Evolutionary conservation across 1,140 invertebrate species (phyloP), one percentile per base, ranked within the genome.

Genomic region (Diuraphis noxia): DNA sequence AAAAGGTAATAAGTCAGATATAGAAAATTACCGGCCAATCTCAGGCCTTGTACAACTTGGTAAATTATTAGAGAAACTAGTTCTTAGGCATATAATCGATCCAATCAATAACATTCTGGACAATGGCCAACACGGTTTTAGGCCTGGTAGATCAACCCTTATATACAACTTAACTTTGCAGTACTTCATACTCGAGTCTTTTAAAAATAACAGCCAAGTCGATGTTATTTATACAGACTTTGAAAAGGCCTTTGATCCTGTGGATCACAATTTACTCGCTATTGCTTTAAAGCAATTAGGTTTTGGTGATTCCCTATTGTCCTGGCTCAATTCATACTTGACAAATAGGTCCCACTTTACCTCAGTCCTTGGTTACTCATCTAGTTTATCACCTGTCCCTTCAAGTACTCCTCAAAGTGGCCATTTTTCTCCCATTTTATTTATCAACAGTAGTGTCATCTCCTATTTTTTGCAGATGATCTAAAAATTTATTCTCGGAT

Each of bases 51-150:
- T 49, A 85, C 84, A 85, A 21, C 4, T 85, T 85, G 84, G 84
- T 34, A 85, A 85, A 34, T 85, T 49, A 34, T 85, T 85, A 49
- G 84, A 85, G n/a, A 85, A 85, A 49, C 43, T 85, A 34, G 84
- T 85, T 85, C 84, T 85, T 46, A 49, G 13, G 30, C 84, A 21
- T 21, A 85, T 49, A 46, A 43, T 43, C 30, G 21, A 85, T 46
- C 43, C 84, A 85, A 49, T 85, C 17, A 85, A 85, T 46, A 85
- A 23, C 25, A 84, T 84, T 84, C 8, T 84, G 41, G 82, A 84
- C 34, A 84, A 84, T 84, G n/a, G 40, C 82, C 49, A 52, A 52
- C 49, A 52, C 49, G 49, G 21, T 23, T 52, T 52, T 23, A 52
- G 49, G 49, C 49, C 43, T 2, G 36, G 79, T 81, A 40, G 79